Conservation (phyloP, 1,140 invertebrate species). For the Pseudomyrmex pallidus region DNA sequence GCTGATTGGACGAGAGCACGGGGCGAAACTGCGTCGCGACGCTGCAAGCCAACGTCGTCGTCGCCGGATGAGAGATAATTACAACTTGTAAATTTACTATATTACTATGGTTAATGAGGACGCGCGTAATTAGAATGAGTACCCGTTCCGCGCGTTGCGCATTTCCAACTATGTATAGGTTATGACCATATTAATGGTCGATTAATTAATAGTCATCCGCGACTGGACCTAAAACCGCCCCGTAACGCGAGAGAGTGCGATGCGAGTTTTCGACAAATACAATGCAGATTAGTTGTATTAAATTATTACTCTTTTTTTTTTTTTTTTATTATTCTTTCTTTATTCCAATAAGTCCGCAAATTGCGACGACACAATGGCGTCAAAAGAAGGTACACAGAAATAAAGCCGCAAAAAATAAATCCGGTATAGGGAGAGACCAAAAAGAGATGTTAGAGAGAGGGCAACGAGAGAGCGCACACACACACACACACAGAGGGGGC, state of each 20-base stretch:
- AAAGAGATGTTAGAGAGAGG: not conserved
- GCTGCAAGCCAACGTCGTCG: slow-evolving; percentile 29
- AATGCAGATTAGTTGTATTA: not conserved
- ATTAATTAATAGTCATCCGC: slow-evolving; percentile 54
- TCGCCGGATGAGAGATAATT: slow-evolving; percentile 57
- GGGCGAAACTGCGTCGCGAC: slow-evolving; percentile 43
- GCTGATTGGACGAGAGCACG: slow-evolving; percentile 48
- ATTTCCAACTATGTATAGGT: slow-evolving; percentile 47
- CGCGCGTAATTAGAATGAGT: slow-evolving; percentile 57
- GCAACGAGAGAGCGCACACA: not conserved
- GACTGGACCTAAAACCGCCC: not conserved
- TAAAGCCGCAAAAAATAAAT: not conserved
- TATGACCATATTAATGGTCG: slow-evolving; percentile 27
- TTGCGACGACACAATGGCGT: not conserved
- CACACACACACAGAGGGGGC: not conserved
- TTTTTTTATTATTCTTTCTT: not conserved
- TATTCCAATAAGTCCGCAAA: not conserved
- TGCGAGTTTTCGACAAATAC: slow-evolving; percentile 13
- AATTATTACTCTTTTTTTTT: not conserved
- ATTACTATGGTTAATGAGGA: slow-evolving; percentile 60
- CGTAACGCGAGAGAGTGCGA: not conserved
- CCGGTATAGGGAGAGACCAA: not conserved
- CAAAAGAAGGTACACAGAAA: not conserved
- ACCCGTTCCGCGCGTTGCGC: slow-evolving; percentile 48
- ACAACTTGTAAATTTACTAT: slow-evolving; percentile 62